phyloP scores from a whole-genome alignment of 2,113 vertebrate genomes.

The Sigmodon hispidus region DNA sequence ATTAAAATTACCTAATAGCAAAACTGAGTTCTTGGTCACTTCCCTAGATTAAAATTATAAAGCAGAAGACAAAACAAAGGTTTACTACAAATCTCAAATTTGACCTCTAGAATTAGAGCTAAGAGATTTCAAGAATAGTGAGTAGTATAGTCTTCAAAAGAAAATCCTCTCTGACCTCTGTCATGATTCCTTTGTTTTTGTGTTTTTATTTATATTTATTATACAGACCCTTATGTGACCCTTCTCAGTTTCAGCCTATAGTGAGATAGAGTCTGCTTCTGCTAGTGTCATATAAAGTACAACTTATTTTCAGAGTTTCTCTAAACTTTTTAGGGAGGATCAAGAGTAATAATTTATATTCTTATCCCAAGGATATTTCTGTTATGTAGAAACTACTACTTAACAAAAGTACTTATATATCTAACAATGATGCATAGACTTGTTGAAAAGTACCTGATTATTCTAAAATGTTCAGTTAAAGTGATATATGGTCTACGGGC shows the following conservation, averaged over 20 bases:
- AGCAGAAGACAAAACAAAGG: background rate
- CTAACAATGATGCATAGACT: background rate
- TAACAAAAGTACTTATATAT: background rate
- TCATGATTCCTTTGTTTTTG: background rate
- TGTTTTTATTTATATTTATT: background rate
- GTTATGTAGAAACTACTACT: background rate
- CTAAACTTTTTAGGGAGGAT: background rate
- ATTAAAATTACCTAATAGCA: background rate
- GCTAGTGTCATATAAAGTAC: background rate
- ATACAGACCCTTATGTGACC: background rate
- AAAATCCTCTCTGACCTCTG: background rate
- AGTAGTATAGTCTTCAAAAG: background rate
- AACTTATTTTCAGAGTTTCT: background rate
- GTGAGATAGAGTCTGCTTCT: background rate
- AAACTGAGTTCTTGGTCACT: background rate
- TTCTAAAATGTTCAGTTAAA: background rate
- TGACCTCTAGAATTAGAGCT: background rate
- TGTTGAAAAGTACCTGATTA: background rate
- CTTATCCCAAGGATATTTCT: background rate
- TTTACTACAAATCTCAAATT: background rate
- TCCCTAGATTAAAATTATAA: constrained; percentile 1
- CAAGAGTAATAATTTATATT: background rate
- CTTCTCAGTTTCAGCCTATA: background rate
- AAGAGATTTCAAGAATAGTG: background rate
- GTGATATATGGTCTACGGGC: background rate